Conservation (phyloP, 2,113 vertebrate genomes). For the Barnardius zonarius region DNA sequence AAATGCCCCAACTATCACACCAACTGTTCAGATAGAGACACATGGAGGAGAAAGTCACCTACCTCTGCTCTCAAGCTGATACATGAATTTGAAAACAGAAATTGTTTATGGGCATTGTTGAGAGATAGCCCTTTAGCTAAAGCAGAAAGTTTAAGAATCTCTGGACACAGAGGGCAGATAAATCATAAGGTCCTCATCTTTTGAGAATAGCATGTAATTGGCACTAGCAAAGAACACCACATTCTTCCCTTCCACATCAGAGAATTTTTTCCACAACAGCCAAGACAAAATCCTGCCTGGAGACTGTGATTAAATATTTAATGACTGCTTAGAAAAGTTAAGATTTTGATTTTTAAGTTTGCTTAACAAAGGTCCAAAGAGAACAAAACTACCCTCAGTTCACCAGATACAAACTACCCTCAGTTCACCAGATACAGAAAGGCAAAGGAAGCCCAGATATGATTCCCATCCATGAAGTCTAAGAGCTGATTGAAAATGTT, state of each 20-base stretch:
- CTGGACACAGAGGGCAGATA: background rate
- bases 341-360: background rate
- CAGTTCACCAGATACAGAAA: background rate
- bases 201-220: background rate
- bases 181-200: background rate
- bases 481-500: background rate
- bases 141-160: background rate
- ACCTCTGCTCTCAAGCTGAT: background rate
- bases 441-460: background rate
- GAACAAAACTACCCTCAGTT: background rate
- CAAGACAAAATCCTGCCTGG: background rate
- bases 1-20: background rate
- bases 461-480: background rate
- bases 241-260: background rate
- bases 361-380: background rate
- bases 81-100: background rate
- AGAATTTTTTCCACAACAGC: background rate
- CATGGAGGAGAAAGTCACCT: background rate
- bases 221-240: background rate
- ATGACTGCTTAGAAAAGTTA: background rate
- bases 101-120: background rate
- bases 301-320: background rate
- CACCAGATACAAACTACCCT: background rate
- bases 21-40: background rate
- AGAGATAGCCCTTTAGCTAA: background rate